Base-by-base conservation (phyloP, 2,888 invertebrate genomes). In the Mellilla xanthometata region DNA sequence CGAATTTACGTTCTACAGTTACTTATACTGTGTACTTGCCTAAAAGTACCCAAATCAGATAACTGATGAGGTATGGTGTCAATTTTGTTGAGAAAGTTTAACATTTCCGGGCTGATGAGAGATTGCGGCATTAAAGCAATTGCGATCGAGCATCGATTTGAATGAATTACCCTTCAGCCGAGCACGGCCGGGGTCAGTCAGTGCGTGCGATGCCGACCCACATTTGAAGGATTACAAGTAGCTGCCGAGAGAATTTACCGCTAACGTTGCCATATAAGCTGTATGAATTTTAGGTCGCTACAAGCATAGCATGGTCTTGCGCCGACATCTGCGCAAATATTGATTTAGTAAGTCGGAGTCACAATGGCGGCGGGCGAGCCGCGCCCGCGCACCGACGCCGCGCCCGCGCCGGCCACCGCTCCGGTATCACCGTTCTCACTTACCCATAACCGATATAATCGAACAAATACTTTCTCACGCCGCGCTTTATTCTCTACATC, bases 261-360 rank as follows among this genome's bases (percentile, higher is more conserved):
- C 87, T 89, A 89, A 76, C 87, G 75, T 85, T 78, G 80, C 88
- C 88, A 87, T 89, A 89, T 88, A 88, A 86, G 86, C 82, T 80
- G 84, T 85, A 85, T 85, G 87, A 86, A 85, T 88, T 88, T 89
- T 88, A 88, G 89, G 89, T 89, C 89, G 83, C 78, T 76, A 78
- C 81, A 82, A 84, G 85, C 81, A 85, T 79, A 82, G 78, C 80
- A 80, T 86, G 86, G 83, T 89, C 86, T 88, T 85, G 78, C 76
- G 79, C 82, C 85, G 82, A 85, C 88, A 88, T 86, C 88, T 89
- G 88, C 77, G 86, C 88, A 87, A 89, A 89, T 89, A 89, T 89
- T 89, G 88, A 88, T 87, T 88, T 87, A 85, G 87, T 89, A 86
- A 85, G 86, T 77, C 72, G 83, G 74, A 78, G 79, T 65, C 69